Base-by-base conservation (phyloP, 2,797 vertebrate genomes). In the Gymnothorax reevesii region DNA sequence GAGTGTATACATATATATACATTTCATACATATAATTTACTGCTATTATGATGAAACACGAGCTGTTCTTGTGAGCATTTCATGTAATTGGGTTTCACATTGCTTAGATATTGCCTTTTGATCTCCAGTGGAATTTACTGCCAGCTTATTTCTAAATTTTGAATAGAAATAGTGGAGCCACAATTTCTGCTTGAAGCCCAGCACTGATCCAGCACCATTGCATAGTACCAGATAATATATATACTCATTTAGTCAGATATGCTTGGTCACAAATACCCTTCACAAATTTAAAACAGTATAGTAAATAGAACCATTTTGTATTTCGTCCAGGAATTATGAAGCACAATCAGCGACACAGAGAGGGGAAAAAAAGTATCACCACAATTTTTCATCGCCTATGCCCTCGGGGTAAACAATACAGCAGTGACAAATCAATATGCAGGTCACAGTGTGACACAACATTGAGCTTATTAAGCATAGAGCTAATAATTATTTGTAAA, bases 401-500 rank as follows among this genome's bases (percentile, higher is more conserved):
- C 77, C 77, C 77, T 80, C 42, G 7, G 52, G 77, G 73, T 20
- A 52, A 7, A 20, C 95, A 94, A 92, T 94, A 85, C 94, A 93
- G 93, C 89, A 89, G 94, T 93, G 88, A 91, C 92, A 94, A 94
- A 94, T 94, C 90, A 80, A 80, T 80, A 80, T 25, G 49, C 49
- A 83, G 49, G 62, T 33, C 54, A 83, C 20, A 15, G 60, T 60
- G 33, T 83, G 57, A 83, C 60, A 83, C 59, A 83, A 83, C 55
- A 62, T 33, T 83, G 57, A 64, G 57, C 57, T 83, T 83, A 60
- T 83, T 83, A 83, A 62, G 60, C 57, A 55, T 22, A 80, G 52
- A 80, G 77, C 77, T 80, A 80, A 80, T 80, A 49, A 80, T 80
- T n/a, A n/a, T 10, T 49, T 7, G 77, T n/a, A 80, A 52, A 84